Evolutionary conservation across 2,888 invertebrate species (phyloP).

Genomic region (Trissonchulus sp.): DNA sequence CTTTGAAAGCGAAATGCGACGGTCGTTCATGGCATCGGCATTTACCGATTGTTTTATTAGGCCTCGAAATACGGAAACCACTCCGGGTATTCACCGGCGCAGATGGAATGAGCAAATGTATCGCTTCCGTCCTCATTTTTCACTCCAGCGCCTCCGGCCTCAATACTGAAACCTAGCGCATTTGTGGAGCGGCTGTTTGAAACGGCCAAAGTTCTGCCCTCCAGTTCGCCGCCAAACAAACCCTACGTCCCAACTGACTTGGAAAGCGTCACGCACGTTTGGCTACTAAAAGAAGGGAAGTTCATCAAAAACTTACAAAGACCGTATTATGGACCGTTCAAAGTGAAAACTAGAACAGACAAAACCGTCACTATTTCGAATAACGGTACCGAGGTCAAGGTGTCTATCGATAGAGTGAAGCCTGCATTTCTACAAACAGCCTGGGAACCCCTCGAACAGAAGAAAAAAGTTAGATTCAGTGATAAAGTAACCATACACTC

Average conservation of each 20-base stretch:
- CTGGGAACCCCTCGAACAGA: background rate
- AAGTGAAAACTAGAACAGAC: background rate
- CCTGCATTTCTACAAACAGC: background rate
- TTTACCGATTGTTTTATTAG: constrained; percentile 16
- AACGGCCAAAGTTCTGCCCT: background rate
- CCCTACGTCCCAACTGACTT: constrained; percentile 3
- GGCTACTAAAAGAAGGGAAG: background rate
- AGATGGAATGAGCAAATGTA: background rate
- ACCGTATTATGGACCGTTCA: constrained; percentile 4
- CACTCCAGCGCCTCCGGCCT: background rate
- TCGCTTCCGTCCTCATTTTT: background rate
- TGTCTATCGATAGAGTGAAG: background rate
- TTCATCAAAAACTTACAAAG: background rate
- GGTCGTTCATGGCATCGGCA: background rate
- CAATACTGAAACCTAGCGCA: background rate
- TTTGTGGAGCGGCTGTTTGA: background rate
- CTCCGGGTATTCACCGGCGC: background rate
- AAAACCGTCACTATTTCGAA: constrained; percentile 17
- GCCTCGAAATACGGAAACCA: background rate
- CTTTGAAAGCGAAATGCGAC: constrained; percentile 18
- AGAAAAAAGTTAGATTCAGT: background rate
- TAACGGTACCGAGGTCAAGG: background rate
- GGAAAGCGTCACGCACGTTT: background rate
- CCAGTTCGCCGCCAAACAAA: too few species aligned
- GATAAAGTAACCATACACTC: background rate